These are phyloP conservation scores for Tenualosa thibaudeaui DNA, from an alignment of 2,797 vertebrate genomes.

Conservation along the genomic window DNA sequence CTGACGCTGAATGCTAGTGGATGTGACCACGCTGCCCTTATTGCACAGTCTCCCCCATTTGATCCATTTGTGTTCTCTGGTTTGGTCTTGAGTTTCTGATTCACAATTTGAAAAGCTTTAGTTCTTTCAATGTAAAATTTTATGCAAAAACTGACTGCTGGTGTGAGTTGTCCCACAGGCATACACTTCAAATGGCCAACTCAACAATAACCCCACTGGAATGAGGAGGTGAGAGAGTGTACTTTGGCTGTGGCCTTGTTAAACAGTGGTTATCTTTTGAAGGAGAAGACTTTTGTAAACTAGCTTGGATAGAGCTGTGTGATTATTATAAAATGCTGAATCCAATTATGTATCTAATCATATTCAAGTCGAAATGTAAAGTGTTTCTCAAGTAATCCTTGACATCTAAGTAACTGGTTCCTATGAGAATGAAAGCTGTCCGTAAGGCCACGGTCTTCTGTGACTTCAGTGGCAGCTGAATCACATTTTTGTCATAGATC, in stretches of 20 bases:
- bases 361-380: background rate
- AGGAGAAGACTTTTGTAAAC: constrained; percentile 1
- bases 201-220: background rate
- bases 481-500: background rate
- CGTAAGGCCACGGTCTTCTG: background rate
- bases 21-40: constrained; percentile 60
- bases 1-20: constrained; percentile 67
- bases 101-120: constrained; percentile 41
- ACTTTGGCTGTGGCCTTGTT: background rate
- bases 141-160: constrained; percentile 42
- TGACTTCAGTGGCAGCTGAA: background rate
- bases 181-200: constrained; percentile 47
- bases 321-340: background rate
- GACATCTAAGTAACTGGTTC: background rate
- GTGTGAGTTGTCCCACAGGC: constrained; percentile 49
- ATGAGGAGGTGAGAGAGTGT: constrained; percentile 4
- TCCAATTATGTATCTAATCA: constrained; percentile 18
- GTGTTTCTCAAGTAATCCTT: background rate
- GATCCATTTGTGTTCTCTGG: constrained; percentile 38
- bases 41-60: constrained; percentile 58
- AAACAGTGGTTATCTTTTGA: background rate
- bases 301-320: background rate
- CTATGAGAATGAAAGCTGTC: constrained; percentile 26
- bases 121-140: constrained; percentile 45
- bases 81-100: constrained; percentile 41